phyloP scores from a whole-genome alignment of 2,888 invertebrate genomes.

The Pachliopta kotzebuea region DNA sequence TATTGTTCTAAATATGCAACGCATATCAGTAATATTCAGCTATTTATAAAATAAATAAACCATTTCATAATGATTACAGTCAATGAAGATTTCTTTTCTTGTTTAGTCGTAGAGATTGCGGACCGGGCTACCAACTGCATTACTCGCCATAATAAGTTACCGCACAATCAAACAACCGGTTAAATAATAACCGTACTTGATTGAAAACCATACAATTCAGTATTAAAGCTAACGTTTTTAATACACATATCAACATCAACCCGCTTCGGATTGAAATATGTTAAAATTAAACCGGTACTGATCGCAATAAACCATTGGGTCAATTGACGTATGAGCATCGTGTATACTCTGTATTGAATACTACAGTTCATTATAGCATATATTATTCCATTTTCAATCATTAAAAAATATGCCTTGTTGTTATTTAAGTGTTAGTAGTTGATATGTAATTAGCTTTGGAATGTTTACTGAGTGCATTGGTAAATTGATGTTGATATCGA shows the following conservation, averaged over 20 bases:
- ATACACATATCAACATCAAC: slow-evolving; percentile 3
- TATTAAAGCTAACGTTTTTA: slow-evolving; percentile 5
- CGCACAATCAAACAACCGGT: slow-evolving; percentile 36
- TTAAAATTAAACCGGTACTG: slow-evolving; percentile 5
- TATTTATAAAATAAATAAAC: neutral
- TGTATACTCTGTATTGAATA: neutral
- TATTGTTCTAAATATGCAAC: neutral
- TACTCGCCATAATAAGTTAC: slow-evolving; percentile 38
- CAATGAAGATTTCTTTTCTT: slow-evolving; percentile 1
- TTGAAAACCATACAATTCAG: slow-evolving; percentile 42
- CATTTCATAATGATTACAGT: neutral
- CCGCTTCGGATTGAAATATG: slow-evolving; percentile 14
- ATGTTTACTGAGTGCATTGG: too few relatives aligned
- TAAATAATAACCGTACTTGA: slow-evolving; percentile 44
- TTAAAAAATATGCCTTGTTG: neutral
- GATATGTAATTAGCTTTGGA: too few relatives aligned
- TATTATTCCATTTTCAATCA: slow-evolving; percentile 37
- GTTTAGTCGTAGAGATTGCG: slow-evolving; percentile 25
- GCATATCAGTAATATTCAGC: neutral
- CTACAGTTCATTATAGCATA: slow-evolving; percentile 15
- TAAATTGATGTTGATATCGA: too few relatives aligned
- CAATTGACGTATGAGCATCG: slow-evolving; percentile 3
- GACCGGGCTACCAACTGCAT: slow-evolving; percentile 44
- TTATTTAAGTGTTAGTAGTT: too few relatives aligned
- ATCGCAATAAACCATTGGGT: neutral